Base-by-base conservation (phyloP, 2,797 vertebrate genomes). In the Semaprochilodus insignis region DNA sequence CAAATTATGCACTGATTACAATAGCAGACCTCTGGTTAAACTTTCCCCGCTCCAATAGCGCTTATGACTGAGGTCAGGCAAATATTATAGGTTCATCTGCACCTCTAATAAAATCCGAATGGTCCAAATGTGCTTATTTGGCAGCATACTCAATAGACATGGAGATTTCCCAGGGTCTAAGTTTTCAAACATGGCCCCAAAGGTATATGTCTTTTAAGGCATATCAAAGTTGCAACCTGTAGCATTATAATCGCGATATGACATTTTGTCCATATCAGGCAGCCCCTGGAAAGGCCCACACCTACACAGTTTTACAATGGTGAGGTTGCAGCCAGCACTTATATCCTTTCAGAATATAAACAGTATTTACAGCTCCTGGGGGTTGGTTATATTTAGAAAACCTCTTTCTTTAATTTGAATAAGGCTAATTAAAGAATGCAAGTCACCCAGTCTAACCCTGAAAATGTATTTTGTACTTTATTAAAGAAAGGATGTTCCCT, bases 331-430 rank as follows among this genome's bases (percentile, higher is more conserved):
- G 79, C 57, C 59, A 81, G 17, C 6, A 69, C 48, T 77, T 83
- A 76, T 34, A 81, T 73, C 65, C 79, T 85, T 85, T 82, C 40
- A 87, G 71, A 40, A 75, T 81, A 67, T 67, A 75, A 74, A n/a
- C 8, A 31, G 36, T 27, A 6, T 52, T 80, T 44, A 67, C 54
- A 71, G 36, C 74, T 54, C 25, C 19, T 60, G 34, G 59, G 71
- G 70, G 44, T 65, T 74, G 59, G 63, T 81, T 78, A 74, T 54
- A 83, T 79, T 86, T 83, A 31, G 31, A 70, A 44, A 40, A 60
- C 79, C 27, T 52, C 13, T 72, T 48, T 80, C 73, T 82, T 74
- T 74, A 44, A 71, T 82, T 77, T 80, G 62, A 87, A 74, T 69
- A 48, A 66, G 34, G 71, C 63, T 66, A 57, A 74, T 52, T 74